A percentile compares a stretch with the other conserved stretches of the same genome.
Conservation (phyloP, 2,797 vertebrate genomes). For the Myotis findleyi region DNA sequence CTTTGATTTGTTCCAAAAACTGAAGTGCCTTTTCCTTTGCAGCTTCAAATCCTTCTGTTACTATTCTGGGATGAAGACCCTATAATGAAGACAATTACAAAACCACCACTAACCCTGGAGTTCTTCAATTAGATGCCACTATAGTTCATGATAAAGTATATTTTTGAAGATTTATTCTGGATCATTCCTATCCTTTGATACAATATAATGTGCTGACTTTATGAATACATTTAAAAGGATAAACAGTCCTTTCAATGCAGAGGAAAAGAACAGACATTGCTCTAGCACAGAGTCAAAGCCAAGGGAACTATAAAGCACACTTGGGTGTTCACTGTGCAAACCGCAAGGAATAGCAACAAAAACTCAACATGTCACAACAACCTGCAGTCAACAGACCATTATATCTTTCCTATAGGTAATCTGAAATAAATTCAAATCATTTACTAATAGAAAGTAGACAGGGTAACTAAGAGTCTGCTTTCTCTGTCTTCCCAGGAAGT, state of each 20-base stretch:
- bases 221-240: conserved; percentile 94
- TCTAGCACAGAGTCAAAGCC: conserved; percentile 92
- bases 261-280: conserved; percentile 92
- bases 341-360: neutral
- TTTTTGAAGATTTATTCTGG: neutral
- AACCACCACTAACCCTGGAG: neutral
- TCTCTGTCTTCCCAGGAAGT: neutral
- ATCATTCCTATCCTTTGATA: neutral
- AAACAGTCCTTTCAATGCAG: conserved; percentile 90
- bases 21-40: conserved; percentile 96
- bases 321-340: conserved; percentile 91
- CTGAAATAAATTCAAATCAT: conserved; percentile 19
- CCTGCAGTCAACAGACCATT: neutral
- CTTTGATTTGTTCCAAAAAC: conserved; percentile 93
- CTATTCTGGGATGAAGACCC: conserved; percentile 97
- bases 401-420: neutral
- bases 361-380: neutral
- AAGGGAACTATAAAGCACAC: conserved; percentile 90
- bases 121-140: neutral
- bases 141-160: neutral
- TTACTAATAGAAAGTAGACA: conserved; percentile 17
- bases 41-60: conserved; percentile 97
- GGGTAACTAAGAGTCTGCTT: neutral
- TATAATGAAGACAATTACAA: conserved; percentile 75
- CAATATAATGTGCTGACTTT: conserved; percentile 89